A percentile compares a stretch with the other conserved stretches of the same genome.
Conservation (phyloP, 2,888 invertebrate species). For the Leptogaster cylindrica region DNA sequence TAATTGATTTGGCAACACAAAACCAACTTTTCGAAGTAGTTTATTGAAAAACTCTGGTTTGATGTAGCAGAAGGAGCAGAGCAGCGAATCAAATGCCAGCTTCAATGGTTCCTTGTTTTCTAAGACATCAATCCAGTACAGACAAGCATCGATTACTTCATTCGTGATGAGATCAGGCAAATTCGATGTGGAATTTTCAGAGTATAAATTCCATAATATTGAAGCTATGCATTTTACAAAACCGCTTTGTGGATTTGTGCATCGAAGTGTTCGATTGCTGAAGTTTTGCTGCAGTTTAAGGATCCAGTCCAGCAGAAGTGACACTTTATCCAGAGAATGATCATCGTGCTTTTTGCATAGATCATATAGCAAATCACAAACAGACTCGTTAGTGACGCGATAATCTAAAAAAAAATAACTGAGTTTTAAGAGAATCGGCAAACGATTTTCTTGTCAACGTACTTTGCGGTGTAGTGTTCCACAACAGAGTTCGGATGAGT, state of each 20-base stretch:
- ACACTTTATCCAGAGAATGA: constrained; percentile 67
- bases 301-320: constrained; percentile 78
- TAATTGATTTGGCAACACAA: constrained; percentile 1
- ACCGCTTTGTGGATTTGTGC: constrained; percentile 60
- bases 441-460: constrained; percentile 43
- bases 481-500: constrained; percentile 67
- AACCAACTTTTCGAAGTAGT: constrained; percentile 74
- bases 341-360: constrained; percentile 69
- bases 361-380: constrained; percentile 82
- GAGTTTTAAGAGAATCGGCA: too few species aligned
- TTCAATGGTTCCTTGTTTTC: constrained; percentile 77
- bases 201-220: constrained; percentile 77
- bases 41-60: constrained; percentile 78
- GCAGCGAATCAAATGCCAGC: constrained; percentile 81
- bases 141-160: constrained; percentile 78
- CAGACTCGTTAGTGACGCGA: constrained; percentile 64
- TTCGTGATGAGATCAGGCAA: constrained; percentile 73
- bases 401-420: constrained; percentile 53
- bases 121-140: constrained; percentile 77
- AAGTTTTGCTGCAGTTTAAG: constrained; percentile 57
- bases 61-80: constrained; percentile 87
- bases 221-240: constrained; percentile 81
- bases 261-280: constrained; percentile 55
- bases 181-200: constrained; percentile 68
- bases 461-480: constrained; percentile 64